Evolutionary conservation across 2,113 vertebrate species (phyloP).

Genomic region (Okapia johnstoni): DNA sequence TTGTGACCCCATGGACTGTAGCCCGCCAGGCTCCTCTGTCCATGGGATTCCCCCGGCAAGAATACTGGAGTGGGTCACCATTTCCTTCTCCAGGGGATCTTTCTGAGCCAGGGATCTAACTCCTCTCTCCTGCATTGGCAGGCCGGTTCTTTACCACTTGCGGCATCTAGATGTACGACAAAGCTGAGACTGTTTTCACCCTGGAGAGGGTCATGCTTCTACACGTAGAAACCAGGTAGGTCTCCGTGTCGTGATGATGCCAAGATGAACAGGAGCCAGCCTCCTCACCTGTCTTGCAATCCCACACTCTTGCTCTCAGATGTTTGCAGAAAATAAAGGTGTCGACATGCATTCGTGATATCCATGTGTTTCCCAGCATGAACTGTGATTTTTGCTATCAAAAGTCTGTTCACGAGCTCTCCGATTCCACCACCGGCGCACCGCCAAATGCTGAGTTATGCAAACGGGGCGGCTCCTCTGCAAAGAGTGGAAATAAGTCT

Average conservation of each 20-base stretch:
- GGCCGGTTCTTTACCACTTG: neutral
- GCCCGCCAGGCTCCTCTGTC: neutral
- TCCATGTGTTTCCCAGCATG: neutral
- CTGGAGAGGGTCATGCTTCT: neutral
- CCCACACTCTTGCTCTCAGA: too few relatives aligned
- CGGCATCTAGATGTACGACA: rapidly evolving
- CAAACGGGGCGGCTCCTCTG: neutral
- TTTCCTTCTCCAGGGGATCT: neutral
- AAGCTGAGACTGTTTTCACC: neutral
- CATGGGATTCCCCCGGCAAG: neutral
- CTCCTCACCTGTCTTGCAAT: neutral
- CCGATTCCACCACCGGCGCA: rapidly evolving
- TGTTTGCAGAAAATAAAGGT: neutral
- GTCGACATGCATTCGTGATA: too few relatives aligned
- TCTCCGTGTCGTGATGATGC: too few relatives aligned
- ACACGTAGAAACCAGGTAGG: neutral
- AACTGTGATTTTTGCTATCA: neutral
- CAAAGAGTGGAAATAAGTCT: neutral
- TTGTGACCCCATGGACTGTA: rapidly evolving
- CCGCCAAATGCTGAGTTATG: neutral
- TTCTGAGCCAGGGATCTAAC: neutral
- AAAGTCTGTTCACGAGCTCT: neutral
- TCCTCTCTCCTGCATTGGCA: neutral
- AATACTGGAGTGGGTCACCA: neutral
- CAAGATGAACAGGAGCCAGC: neutral